These are phyloP conservation scores for Erinaceus europaeus DNA, from an alignment of 2,113 vertebrate genomes.

Conservation along the genomic window DNA sequence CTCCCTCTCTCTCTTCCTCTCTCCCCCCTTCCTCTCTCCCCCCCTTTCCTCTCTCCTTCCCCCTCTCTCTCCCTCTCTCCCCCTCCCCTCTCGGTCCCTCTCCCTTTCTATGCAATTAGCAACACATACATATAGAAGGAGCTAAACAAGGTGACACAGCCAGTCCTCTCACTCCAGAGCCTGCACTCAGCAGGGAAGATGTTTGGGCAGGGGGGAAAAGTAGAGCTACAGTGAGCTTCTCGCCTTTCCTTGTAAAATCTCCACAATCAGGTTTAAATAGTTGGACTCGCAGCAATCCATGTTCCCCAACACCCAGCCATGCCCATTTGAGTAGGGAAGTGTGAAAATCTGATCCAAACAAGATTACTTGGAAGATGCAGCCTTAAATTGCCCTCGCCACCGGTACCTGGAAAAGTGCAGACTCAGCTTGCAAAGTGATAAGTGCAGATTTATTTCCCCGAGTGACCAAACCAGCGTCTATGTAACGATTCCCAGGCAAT, in stretches of 20 bases:
- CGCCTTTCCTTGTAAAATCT: constrained; percentile 39
- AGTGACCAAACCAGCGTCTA: constrained; percentile 29
- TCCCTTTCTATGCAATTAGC: too few relatives aligned
- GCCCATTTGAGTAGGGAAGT: constrained; percentile 55
- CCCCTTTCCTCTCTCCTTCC: too few relatives aligned
- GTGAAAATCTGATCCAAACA: constrained; percentile 67
- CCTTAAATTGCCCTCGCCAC: constrained; percentile 58
- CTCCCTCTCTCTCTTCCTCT: too few relatives aligned
- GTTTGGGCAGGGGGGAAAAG: background rate
- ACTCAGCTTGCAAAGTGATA: constrained; percentile 52
- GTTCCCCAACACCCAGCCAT: background rate
- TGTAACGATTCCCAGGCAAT: constrained; percentile 60
- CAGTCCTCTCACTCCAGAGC: background rate
- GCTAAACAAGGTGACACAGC: background rate
- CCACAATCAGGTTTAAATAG: constrained; percentile 22
- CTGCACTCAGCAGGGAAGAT: background rate
- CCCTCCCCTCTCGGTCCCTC: too few relatives aligned
- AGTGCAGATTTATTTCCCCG: constrained; percentile 36
- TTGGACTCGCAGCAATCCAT: constrained; percentile 19
- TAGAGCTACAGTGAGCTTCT: background rate
- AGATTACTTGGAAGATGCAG: constrained; percentile 60
- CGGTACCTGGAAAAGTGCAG: constrained; percentile 49
- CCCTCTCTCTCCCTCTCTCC: too few relatives aligned
- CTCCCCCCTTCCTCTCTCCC: too few relatives aligned
- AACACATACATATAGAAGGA: too few relatives aligned